Conservation (phyloP, 1,140 invertebrate genomes). For the Drosophila kanapiae region DNA sequence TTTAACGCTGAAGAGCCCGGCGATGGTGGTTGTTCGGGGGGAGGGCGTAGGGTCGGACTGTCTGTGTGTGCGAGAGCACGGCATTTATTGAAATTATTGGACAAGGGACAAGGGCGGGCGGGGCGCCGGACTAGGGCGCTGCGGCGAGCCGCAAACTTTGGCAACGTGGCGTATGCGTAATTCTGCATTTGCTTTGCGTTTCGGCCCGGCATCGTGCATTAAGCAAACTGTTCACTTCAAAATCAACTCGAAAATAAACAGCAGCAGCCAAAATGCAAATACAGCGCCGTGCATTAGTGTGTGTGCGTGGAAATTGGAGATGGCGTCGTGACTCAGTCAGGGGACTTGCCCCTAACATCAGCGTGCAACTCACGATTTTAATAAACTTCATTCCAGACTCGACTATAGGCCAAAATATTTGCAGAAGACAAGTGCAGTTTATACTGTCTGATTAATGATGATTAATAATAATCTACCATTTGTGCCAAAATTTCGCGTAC, state of each 20-base stretch:
- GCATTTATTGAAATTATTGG: constrained; percentile 78
- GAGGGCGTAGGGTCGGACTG: constrained; percentile 12
- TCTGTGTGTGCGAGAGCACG: constrained; percentile 45
- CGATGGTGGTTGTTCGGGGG: constrained; percentile 1
- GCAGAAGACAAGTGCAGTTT: too few relatives aligned
- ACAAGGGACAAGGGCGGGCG: constrained; percentile 17
- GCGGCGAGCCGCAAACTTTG: constrained; percentile 71
- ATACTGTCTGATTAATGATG: too few relatives aligned
- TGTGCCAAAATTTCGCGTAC: too few relatives aligned
- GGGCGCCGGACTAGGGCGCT: constrained; percentile 3
- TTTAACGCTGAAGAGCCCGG: constrained; percentile 68
- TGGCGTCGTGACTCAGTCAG: constrained; percentile 7
- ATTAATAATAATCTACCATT: too few relatives aligned
- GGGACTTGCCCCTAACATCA: neutral
- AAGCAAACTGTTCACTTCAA: constrained; percentile 84
- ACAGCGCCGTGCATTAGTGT: constrained; percentile 10
- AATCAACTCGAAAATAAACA: constrained; percentile 84
- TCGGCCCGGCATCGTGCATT: constrained; percentile 56
- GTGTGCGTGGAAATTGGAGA: constrained; percentile 9
- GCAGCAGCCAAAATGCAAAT: constrained; percentile 68
- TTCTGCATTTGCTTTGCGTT: constrained; percentile 68
- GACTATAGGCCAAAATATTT: too few relatives aligned
- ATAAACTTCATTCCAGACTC: too few relatives aligned
- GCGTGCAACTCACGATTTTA: too few relatives aligned
- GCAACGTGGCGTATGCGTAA: constrained; percentile 77